Base-by-base conservation (phyloP, 2,888 invertebrate genomes). In the Leptinotarsa tumamoca region DNA sequence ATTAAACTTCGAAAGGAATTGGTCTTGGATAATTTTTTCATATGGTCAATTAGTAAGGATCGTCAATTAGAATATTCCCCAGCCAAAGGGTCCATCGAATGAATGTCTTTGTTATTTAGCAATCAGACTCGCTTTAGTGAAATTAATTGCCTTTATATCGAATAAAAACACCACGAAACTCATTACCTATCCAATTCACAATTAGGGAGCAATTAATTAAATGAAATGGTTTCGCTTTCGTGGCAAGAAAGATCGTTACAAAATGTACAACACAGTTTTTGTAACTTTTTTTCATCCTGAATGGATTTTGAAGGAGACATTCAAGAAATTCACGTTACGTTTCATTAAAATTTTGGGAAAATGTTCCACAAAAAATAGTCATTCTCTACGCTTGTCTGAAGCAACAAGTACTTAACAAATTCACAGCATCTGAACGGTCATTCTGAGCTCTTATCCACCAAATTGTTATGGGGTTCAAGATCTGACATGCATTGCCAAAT, bases 91-190 rank as follows among this genome's bases (percentile, higher is more conserved):
- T 14, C 58, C 58, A 23, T 58, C 14, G 58, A 23, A 58, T 23
- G 21, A 58, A 58, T 58, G 58, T 58, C 58, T 58, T 18, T 18
- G 58, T 58, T 58, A 58, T 58, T 58, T 23, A 18, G 58, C 58
- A 58, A 58, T 58, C 23, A 58, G 58, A 58, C 58, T 58, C 23
- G 18, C 58, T 58, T 23, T 58, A 18, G 14, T 58, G 58, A 58
- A 58, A 58, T 58, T 58, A 58, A 58, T 58, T 58, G 58, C 58
- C 58, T 58, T 58, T 58, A 23, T 58, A 58, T 58, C 58, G 58
- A 58, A 58, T 58, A 4, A 58, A 58, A 58, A 58, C 58, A 58
- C 58, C 58, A 58, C 58, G 58, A 58, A 58, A 23, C 58, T 58
- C 58, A 58, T 58, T 58, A 58, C 58, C 58, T 58, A 58, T 58